Evolutionary conservation across 2,797 vertebrate species (phyloP), one percentile per base, ranked within the genome.

Genomic region (Parambassis ranga): DNA sequence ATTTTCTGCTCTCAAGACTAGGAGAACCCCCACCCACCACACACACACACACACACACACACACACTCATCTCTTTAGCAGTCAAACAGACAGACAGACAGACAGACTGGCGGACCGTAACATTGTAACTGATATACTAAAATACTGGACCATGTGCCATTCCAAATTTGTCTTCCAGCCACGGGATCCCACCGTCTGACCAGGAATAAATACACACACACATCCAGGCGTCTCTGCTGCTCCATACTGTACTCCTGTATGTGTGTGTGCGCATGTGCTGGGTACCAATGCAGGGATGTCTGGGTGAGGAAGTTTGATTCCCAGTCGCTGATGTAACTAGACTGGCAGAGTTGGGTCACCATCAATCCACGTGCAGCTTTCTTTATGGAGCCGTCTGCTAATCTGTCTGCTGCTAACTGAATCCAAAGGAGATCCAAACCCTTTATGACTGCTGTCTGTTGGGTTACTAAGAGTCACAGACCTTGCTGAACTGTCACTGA

Each of bases 91-190:
- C 62, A 31, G 22, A 23, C 73, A 79, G 69, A 65, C 75, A 81
- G 82, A 66, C 84, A 62, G 84, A 73, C 85, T 67, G 87, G 63
- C 84, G 66, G 83, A 83, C 83, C 55, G 28, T 73, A 85, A 86
- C 83, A 77, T 64, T 81, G 79, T 83, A 89, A 87, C 79, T 33
- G 75, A 88, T 84, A 82, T 66, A 76, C 67, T 75, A 65, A 83
- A 87, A 86, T 84, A 82, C 83, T 79, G 65, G 65, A 83, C 64
- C 79, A 65, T 81, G 84, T 33, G 71, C 83, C 46, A n/a, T 75
- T 90, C 89, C 87, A 88, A 88, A 88, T 86, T 62, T 66, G 84
- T 89, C 85, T 69, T 50, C 62, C 75, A 79, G 85, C 83, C 85
- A 87, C 66, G 77, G 75, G 83, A 86, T 87, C 79, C 83, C 79